A percentile compares a stretch with the other conserved stretches of the same genome.
phyloP scores from a whole-genome alignment of 2,113 vertebrate genomes.

The Strigops habroptila region DNA sequence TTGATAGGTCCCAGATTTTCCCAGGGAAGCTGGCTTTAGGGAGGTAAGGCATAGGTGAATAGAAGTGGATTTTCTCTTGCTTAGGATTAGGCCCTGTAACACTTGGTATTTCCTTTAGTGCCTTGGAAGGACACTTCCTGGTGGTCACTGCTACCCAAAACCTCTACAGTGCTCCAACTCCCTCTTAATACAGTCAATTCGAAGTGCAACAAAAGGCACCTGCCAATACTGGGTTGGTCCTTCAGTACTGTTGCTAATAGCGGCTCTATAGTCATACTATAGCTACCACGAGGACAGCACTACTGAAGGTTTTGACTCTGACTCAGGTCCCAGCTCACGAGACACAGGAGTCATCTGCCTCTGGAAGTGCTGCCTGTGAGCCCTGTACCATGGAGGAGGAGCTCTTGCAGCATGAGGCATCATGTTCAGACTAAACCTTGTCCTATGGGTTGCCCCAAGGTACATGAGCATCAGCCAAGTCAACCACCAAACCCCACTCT shows the following conservation, averaged over 20 bases:
- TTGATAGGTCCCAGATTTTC: not conserved
- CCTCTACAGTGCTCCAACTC: rapidly evolving
- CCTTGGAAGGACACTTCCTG: rapidly evolving
- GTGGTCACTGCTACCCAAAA: not conserved
- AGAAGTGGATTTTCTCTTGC: not conserved
- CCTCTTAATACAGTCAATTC: rapidly evolving
- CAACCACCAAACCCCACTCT: not conserved
- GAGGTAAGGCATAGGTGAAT: no score
- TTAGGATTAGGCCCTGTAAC: not conserved
- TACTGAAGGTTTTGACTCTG: not conserved
- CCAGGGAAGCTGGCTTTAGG: not conserved
- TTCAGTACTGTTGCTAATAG: not conserved
- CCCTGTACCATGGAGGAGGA: rapidly evolving
- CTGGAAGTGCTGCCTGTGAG: not conserved
- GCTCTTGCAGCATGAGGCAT: rapidly evolving
- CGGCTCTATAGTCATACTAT: rapidly evolving
- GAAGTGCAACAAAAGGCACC: not conserved
- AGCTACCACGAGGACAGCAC: rapidly evolving
- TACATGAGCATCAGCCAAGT: not conserved
- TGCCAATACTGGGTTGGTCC: rapidly evolving
- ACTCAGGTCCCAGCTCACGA: not conserved
- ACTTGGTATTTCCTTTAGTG: not conserved
- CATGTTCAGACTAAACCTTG: rapidly evolving
- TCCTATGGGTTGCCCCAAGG: not conserved
- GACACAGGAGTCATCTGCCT: not conserved